Evolutionary conservation across 2,888 invertebrate genomes (phyloP).

Genomic region (Acanthosepion pharaonis): DNA sequence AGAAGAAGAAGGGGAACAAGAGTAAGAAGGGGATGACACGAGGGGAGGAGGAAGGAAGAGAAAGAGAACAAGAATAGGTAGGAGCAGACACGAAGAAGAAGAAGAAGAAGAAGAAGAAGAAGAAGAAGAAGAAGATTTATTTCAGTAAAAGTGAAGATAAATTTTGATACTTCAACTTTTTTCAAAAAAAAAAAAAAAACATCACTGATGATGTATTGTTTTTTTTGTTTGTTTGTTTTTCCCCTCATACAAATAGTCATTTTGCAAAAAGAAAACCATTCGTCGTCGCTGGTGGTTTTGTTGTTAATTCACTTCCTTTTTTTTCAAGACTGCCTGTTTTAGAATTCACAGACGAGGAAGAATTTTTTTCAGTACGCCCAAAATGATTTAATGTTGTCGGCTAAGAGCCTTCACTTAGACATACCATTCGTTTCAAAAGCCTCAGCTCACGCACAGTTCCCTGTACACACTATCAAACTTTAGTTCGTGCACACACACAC

Average conservation of each 20-base stretch:
- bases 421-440: not conserved
- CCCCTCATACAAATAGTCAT: not conserved
- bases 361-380: not conserved
- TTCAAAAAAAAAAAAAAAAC: no score
- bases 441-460: not conserved
- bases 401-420: not conserved
- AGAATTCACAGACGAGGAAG: not conserved
- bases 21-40: no score
- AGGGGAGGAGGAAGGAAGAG: no score
- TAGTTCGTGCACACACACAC: not conserved
- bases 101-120: no score
- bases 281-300: not conserved
- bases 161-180: no score
- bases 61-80: no score
- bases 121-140: no score
- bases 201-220: no score
- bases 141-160: no score
- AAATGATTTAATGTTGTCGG: conserved; percentile 8
- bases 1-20: no score
- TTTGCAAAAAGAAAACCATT: not conserved
- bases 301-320: no score
- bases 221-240: not conserved
- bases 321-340: not conserved
- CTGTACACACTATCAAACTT: not conserved
- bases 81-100: no score